Evolutionary conservation across 2,797 vertebrate genomes (phyloP).

Genomic region (Cuniculus paca): DNA sequence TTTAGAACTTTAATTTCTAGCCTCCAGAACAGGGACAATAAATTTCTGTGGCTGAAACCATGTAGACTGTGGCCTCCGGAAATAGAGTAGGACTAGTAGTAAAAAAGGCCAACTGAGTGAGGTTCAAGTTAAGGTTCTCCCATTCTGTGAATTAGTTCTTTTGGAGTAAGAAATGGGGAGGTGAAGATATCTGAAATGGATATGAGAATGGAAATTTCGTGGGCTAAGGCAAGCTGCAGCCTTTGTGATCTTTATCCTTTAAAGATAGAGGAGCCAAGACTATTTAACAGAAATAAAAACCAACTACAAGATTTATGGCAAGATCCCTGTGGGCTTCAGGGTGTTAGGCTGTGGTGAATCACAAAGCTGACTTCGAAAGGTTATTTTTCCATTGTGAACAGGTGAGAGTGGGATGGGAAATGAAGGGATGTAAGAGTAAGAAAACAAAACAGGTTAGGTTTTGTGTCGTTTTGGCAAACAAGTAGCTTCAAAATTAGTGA

Average conservation of each 20-base stretch:
- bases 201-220: background rate
- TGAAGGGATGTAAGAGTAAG: background rate
- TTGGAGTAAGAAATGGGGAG: background rate
- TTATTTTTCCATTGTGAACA: background rate
- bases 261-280: background rate
- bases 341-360: background rate
- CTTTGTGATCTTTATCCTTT: background rate
- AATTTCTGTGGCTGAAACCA: background rate
- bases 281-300: background rate
- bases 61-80: background rate
- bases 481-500: background rate
- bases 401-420: no score
- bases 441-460: background rate
- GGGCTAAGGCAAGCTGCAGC: background rate
- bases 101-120: background rate
- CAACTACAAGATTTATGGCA: background rate
- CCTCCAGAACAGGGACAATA: background rate
- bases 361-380: background rate
- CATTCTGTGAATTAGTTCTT: background rate
- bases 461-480: background rate
- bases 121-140: background rate
- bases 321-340: background rate
- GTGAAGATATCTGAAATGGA: background rate
- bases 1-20: background rate
- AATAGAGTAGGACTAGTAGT: background rate